Evolutionary conservation across 2,888 invertebrate species (phyloP).

Genomic region (Apotomis betuletana): DNA sequence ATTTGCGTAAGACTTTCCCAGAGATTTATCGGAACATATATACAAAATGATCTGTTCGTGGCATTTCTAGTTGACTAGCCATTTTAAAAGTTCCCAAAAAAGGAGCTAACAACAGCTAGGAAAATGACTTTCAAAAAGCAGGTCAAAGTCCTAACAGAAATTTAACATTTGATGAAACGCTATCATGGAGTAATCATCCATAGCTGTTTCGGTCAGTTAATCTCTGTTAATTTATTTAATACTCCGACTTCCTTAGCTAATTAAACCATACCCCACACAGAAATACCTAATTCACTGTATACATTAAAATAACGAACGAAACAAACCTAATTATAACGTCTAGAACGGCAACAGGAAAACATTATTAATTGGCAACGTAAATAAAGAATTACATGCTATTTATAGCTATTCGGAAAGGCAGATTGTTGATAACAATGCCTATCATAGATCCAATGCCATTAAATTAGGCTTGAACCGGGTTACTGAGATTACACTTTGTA

Average conservation of each 20-base stretch:
- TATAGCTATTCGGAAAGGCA: slow-evolving; percentile 22
- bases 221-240: too few relatives aligned
- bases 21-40: too few relatives aligned
- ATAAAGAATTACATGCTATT: slow-evolving; percentile 9
- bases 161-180: too few relatives aligned
- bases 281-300: not conserved
- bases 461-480: slow-evolving; percentile 7
- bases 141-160: too few relatives aligned
- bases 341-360: slow-evolving; percentile 15
- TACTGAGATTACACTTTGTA: not conserved
- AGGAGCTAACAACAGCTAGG: too few relatives aligned
- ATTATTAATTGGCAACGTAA: not conserved
- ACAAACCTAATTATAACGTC: slow-evolving; percentile 12
- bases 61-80: too few relatives aligned
- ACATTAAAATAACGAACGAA: slow-evolving; percentile 1
- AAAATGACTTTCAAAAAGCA: too few relatives aligned
- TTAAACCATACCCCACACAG: not conserved
- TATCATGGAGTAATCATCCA: too few relatives aligned
- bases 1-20: too few relatives aligned
- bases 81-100: too few relatives aligned
- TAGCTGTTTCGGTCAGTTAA: too few relatives aligned
- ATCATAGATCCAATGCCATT: slow-evolving; percentile 13
- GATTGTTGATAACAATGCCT: not conserved
- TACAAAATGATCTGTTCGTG: too few relatives aligned
- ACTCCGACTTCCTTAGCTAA: not conserved